Conservation (phyloP, 2,797 vertebrate species). For the Crenichthys baileyi region DNA sequence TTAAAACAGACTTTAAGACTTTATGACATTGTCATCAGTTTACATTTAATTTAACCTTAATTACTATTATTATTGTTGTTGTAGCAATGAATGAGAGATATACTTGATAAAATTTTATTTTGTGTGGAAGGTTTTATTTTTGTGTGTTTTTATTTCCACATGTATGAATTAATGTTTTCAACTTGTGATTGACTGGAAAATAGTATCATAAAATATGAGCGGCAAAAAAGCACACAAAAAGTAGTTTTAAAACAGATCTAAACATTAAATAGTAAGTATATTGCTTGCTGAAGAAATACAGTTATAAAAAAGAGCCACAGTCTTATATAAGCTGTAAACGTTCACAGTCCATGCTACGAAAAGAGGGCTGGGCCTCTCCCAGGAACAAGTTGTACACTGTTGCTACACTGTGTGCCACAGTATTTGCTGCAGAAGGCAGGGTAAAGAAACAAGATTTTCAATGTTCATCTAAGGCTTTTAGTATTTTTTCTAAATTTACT, state of each 20-base stretch:
- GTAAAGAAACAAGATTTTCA: background rate
- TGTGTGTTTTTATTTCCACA: background rate
- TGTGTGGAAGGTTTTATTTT: background rate
- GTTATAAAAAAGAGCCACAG: background rate
- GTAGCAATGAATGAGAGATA: background rate
- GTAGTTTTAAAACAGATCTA: background rate
- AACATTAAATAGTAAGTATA: background rate
- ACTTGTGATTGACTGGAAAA: background rate
- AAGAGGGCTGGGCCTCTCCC: constrained; percentile 26
- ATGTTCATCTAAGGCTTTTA: background rate
- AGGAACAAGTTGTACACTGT: constrained; percentile 35
- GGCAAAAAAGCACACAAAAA: background rate
- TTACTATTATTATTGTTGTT: background rate
- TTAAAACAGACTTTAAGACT: background rate
- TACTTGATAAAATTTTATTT: background rate
- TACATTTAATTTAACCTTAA: background rate
- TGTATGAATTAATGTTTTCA: background rate
- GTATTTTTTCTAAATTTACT: background rate
- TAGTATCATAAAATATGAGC: background rate
- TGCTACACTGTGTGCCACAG: background rate
- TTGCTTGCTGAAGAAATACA: background rate
- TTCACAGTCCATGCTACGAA: constrained; percentile 26
- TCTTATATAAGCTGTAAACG: constrained; percentile 38
- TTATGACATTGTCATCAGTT: background rate
- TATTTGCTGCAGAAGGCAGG: background rate